Evolutionary conservation across 2,113 vertebrate species (phyloP), one percentile per base, ranked within the genome.

Genomic region (Myiopsitta monachus): DNA sequence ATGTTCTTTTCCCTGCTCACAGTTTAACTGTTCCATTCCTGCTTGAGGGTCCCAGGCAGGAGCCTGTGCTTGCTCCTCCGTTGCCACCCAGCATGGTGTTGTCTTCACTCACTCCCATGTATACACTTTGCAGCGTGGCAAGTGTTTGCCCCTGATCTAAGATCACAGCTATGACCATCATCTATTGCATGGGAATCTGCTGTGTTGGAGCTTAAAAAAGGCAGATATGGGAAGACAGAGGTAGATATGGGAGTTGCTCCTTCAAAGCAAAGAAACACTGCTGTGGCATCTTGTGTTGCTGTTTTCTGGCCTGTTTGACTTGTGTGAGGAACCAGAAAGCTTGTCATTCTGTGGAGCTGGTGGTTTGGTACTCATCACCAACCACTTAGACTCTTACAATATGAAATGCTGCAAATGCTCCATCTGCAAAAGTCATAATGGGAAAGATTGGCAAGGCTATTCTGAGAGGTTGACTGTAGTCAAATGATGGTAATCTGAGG

Each of bases 401-500:
- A 16, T 1, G 5, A 79, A 91, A 75, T 24, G 31, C 59, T 86
- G 72, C 72, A 88, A 83, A 84, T 59, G 43, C 54, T 92, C 27
- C 46, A 5, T 83, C 91, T 92, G 83, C 80, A 86, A 83, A 96
- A 94, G 64, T 67, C 68, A 27, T 70, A 41, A 73, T 3, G 11
- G 1, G 2, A 41, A 33, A 57, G 83, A 81, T 57, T 70, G 76
- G 18, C 92, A 70, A 22, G 49, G 57, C 26, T 68, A 31, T 54
- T 80, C 69, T 92, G 92, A 84, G 91, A 17, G 1, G 0, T 13
- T 75, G 91, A 88, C 70, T 36, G 51, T 59, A 86, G 76, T 68
- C 92, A 87, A 80, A 43, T n/a, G 51, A 94, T 73, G 41, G 87
- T 68, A 88, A 92, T 36, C 66, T 4, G 80, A 95, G 83, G 67